Base-by-base conservation (phyloP, 1,140 invertebrate species). In the Drosophila tani region DNA sequence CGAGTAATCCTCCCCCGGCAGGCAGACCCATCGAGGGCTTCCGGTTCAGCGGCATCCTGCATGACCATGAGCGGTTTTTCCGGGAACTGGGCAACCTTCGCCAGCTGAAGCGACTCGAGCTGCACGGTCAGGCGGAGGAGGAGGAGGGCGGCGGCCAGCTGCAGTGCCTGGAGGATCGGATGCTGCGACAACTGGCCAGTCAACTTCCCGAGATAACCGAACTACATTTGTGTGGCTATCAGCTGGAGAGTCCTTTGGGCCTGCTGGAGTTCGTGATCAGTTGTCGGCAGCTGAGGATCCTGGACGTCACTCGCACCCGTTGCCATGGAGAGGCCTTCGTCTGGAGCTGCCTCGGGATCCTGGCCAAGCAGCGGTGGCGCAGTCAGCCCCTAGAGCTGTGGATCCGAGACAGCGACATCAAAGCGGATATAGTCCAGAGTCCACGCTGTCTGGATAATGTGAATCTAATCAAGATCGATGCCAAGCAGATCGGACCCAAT, bases 11-110 rank as follows among this genome's bases (percentile, higher is more conserved):
- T 2, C 32, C 50, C 4, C 17, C 17, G 17, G 12, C 40, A 3
- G 57, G 51, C 17, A 68, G 70, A 40, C 55, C 59, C 21, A 91
- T 91, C 6, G 84, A 82, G 15, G 88, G 79, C 0, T 88, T 91
- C 19, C 76, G 84, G 17, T 91, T 91, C 19, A 78, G 75, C 24
- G 88, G 88, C 0, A 47, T 81, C 0, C 64, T 91, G 0, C 88
- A 88, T 19, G 90, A 91, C 59, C 87, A 91, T 24, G 79, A 43
- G 3, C 55, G 88, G 2, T 85, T 91, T 59, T 91, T 91, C 38
- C 56, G 64, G 0, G 88, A 91, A 49, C 53, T 91, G 7, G 59
- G 63, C 8, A 79, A 91, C 53, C 75, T 91, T 11, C 64, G 58
- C 1, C 63, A 80, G 9, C 51, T 91, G 6, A 63, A 63, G 2